These are phyloP conservation scores for Macrostomum cliftonense DNA, from an alignment of 2,888 invertebrate species.

Conservation along the genomic window DNA sequence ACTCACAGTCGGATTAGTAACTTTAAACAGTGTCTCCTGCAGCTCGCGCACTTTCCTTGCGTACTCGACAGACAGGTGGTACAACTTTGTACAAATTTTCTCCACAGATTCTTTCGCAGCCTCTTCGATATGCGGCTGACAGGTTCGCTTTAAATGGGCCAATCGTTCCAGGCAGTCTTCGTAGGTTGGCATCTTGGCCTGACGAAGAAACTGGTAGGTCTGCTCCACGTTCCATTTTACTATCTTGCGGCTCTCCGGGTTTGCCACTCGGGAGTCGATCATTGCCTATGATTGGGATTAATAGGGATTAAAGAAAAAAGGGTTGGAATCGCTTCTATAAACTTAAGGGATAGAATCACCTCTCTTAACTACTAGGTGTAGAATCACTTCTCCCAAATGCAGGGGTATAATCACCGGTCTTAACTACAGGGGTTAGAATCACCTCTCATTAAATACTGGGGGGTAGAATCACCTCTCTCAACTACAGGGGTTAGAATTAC, in stretches of 20 bases:
- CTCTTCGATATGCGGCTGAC: slow-evolving; percentile 81
- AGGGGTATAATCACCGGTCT: too few species aligned
- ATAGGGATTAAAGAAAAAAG: too few species aligned
- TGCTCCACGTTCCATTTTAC: slow-evolving; percentile 97
- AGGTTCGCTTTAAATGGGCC: slow-evolving; percentile 74
- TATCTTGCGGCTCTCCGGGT: slow-evolving; percentile 78
- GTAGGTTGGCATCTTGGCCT: slow-evolving; percentile 59
- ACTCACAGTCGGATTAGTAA: neutral
- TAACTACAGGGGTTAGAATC: too few species aligned
- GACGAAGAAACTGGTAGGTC: slow-evolving; percentile 79
- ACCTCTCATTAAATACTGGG: too few species aligned
- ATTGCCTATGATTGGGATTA: too few species aligned
- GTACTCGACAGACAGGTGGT: slow-evolving; percentile 71
- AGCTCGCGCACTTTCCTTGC: slow-evolving; percentile 65
- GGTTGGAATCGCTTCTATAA: too few species aligned
- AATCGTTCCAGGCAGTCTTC: slow-evolving; percentile 48
- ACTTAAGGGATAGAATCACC: too few species aligned
- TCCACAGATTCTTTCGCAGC: slow-evolving; percentile 84
- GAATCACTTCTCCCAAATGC: too few species aligned
- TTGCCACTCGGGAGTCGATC: slow-evolving; percentile 40
- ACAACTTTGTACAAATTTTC: slow-evolving; percentile 79
- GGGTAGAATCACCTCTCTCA: too few species aligned
- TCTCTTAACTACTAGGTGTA: too few species aligned
- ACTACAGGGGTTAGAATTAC: too few species aligned
- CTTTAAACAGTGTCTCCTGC: neutral